Conservation (phyloP, 2,113 vertebrate species). For the cat (Felis catus) region F.catus_Fca126_mat1.0 CM031419.1:30177501-30178000, state of each 20-base stretch:
- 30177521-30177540: neutral
- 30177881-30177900: neutral
- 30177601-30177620: neutral
- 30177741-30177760: neutral
- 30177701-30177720: neutral
- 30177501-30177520: neutral
- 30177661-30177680: neutral
- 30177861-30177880: neutral
- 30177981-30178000: neutral
- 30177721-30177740: neutral
- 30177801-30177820: neutral
- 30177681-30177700: neutral
- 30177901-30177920: neutral
- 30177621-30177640: neutral
- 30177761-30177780: neutral
- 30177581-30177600: neutral
- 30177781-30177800: neutral
- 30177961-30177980: neutral
- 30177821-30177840: neutral
- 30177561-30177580: neutral
- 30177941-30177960: neutral
- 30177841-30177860: neutral
- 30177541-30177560: neutral
- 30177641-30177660: neutral
- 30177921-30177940: neutral